Evolutionary conservation across 2,888 invertebrate genomes (phyloP), one percentile per base, ranked within the genome.

Genomic region (Rhingia campestris): DNA sequence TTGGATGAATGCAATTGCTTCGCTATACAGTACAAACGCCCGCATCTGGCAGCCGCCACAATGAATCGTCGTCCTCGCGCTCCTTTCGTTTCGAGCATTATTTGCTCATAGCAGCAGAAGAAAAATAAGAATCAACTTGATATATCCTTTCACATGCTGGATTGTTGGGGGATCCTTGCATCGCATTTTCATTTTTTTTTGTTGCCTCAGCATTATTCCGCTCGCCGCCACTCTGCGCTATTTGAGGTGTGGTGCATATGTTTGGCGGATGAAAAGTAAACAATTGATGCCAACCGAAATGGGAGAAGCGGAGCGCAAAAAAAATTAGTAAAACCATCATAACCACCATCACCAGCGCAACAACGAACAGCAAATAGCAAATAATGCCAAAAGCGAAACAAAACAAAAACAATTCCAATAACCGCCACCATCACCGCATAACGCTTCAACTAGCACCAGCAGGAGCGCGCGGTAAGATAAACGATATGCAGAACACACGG

Each of bases 251-350:
- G 80, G 80, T 74, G 84, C 84, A 84, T 84, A 84, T 84, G 84
- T 84, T 84, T 80, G 84, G 84, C 59, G 75, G 74, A 84, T 84
- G 75, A 84, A 84, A 84, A 84, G 84, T 84, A 84, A 84, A 84
- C 84, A 84, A 84, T 84, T 84, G 84, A 84, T 84, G 84, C 74
- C 84, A 84, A 80, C 74, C 63, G 59, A 80, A 80, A 80, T 61
- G 74, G 53, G 54, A 54, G 73, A 54, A 63, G 58, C 12, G 61
- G 58, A 39, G 33, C 9, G 49, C 6, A 37, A 12, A 61, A 75
- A 61, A 61, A 33, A 59, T 72, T 80, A 49, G 67, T 39, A 74
- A 73, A 79, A 79, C 80, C 80, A 75, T 69, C 84, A 84, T 84
- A 80, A 84, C 80, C 70, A 70, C 70, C 80, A 74, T 70, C 64